Evolutionary conservation across 2,888 invertebrate genomes (phyloP).

Genomic region (Sminthurinus aureus): DNA sequence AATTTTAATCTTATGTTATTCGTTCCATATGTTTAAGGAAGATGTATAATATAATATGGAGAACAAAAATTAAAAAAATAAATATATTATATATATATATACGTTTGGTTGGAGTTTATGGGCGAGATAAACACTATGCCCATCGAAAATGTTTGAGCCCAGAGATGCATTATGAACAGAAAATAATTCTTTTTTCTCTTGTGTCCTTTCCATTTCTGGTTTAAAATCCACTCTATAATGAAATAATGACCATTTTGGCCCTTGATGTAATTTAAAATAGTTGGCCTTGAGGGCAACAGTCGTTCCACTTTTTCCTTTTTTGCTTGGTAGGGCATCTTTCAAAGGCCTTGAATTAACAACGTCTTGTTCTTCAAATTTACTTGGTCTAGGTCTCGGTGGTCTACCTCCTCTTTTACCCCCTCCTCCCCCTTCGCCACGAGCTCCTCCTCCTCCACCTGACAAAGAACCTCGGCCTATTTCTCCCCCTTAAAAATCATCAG

Average conservation of each 20-base stretch:
- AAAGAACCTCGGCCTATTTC: no score
- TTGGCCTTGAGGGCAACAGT: background rate
- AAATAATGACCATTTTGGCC: background rate
- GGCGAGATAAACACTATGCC: background rate
- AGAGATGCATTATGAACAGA: background rate
- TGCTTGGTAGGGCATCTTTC: background rate
- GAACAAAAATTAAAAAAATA: no score
- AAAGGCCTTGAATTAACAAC: background rate
- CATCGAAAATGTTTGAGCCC: background rate
- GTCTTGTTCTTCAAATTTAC: background rate
- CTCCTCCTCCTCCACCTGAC: background rate
- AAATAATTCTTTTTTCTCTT: background rate
- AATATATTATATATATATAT: background rate
- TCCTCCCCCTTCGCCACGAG: background rate
- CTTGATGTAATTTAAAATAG: background rate
- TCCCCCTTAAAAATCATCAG: no score
- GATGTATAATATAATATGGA: no score
- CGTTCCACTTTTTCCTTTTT: background rate
- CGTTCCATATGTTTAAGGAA: background rate
- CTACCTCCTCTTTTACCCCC: background rate
- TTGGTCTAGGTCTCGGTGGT: background rate
- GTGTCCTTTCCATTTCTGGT: background rate
- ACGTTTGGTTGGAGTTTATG: background rate
- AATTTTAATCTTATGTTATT: background rate
- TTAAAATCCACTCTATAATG: constrained; percentile 7